Conservation (phyloP, 2,888 invertebrate species). For the Danaus chrysippus region DNA sequence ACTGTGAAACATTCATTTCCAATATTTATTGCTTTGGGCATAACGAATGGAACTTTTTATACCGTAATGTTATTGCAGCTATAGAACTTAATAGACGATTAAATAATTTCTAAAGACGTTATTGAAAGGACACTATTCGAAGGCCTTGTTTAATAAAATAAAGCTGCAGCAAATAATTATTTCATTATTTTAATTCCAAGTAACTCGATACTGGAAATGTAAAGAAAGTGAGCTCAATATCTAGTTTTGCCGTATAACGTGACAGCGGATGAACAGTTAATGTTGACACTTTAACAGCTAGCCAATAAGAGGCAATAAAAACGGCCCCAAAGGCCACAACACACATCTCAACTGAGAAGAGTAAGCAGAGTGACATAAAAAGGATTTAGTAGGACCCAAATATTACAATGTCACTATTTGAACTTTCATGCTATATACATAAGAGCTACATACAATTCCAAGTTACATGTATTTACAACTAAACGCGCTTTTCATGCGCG, state of each 20-base stretch:
- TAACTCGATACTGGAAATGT: not conserved
- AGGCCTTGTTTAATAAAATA: too few relatives aligned
- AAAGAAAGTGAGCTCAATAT: slow-evolving; percentile 18
- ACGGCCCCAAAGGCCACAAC: slow-evolving; percentile 44
- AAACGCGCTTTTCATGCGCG: slow-evolving; percentile 42
- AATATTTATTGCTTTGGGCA: too few relatives aligned
- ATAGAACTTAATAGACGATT: too few relatives aligned
- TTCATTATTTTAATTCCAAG: not conserved
- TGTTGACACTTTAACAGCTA: slow-evolving; percentile 56
- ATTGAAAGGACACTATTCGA: too few relatives aligned
- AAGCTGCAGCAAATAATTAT: not conserved
- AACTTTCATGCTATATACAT: too few relatives aligned
- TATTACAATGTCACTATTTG: not conserved
- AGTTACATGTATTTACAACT: not conserved
- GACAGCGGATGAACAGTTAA: slow-evolving; percentile 39
- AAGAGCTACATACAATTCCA: too few relatives aligned
- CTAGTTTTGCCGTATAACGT: slow-evolving; percentile 16
- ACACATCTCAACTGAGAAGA: slow-evolving; percentile 16
- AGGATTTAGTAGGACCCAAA: slow-evolving; percentile 5
- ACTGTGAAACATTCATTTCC: too few relatives aligned
- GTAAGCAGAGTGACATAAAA: not conserved
- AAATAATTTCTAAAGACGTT: too few relatives aligned
- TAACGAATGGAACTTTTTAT: too few relatives aligned
- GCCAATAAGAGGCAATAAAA: slow-evolving; percentile 61
- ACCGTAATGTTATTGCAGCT: too few relatives aligned